A percentile compares a stretch with the other conserved stretches of the same genome.
Conservation (phyloP, 1,140 invertebrate genomes). For the Calosoma granatense region DNA sequence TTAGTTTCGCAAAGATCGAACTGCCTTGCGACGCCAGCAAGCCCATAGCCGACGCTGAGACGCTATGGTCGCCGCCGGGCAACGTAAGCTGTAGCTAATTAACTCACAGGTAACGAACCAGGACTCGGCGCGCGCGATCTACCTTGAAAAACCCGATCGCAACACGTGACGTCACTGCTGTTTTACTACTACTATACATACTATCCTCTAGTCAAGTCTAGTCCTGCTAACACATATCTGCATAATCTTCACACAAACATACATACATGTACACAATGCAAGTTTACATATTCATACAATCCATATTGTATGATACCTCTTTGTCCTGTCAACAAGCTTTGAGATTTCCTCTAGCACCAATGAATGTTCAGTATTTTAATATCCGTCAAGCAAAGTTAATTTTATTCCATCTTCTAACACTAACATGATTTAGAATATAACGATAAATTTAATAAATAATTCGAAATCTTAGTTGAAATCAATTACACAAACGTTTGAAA, state of each 20-base stretch:
- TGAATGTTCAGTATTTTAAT: too few species aligned
- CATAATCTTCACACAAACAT: background rate
- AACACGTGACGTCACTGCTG: too few species aligned
- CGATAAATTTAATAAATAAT: too few species aligned
- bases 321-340: too few species aligned
- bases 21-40: background rate
- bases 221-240: background rate
- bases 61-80: background rate
- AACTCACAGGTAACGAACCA: background rate
- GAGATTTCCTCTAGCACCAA: too few species aligned
- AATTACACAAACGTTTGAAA: too few species aligned
- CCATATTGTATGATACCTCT: too few species aligned
- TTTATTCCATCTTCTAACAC: too few species aligned
- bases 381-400: too few species aligned
- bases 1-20: background rate
- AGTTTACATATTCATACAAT: background rate
- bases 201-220: background rate
- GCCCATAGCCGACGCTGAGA: background rate
- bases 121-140: background rate
- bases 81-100: background rate
- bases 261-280: background rate
- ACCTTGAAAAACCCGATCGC: background rate
- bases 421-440: too few species aligned
- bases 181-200: background rate
- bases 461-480: too few species aligned